These are phyloP conservation scores for Melanotaenia pygmaea DNA, from an alignment of 2,797 vertebrate species.

Conservation along the genomic window DNA sequence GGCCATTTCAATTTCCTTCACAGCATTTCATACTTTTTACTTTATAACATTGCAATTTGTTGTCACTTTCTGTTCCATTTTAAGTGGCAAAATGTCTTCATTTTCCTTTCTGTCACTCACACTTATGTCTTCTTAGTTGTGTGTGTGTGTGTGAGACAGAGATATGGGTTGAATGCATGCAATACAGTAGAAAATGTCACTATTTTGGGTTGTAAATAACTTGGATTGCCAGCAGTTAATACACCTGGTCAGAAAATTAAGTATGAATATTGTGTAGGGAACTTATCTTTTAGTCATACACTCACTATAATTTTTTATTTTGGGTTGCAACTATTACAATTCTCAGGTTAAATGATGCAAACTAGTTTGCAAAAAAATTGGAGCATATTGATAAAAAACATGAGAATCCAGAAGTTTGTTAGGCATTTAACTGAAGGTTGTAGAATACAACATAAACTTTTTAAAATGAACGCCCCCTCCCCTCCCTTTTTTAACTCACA, in stretches of 20 bases:
- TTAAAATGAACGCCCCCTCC: too few relatives aligned
- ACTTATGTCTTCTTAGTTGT: neutral
- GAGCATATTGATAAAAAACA: neutral
- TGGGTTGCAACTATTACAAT: neutral
- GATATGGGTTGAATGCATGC: neutral
- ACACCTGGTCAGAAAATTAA: neutral
- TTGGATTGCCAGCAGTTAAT: neutral
- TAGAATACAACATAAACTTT: too few relatives aligned
- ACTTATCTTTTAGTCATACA: neutral
- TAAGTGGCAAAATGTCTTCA: neutral
- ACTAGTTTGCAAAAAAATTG: too few relatives aligned
- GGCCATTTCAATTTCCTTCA: neutral
- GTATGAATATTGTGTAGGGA: neutral
- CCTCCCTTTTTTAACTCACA: too few relatives aligned
- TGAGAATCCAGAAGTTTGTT: neutral
- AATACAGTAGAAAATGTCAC: neutral
- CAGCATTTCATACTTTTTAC: neutral
- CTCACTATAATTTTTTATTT: neutral
- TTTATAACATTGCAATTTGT: neutral
- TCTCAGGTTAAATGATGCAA: constrained; percentile 7
- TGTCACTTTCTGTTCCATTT: neutral
- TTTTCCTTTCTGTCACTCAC: neutral
- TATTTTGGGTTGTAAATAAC: neutral
- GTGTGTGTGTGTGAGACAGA: neutral
- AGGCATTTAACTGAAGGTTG: too few relatives aligned